A percentile compares a stretch with the other conserved stretches of the same genome.
phyloP scores from a whole-genome alignment of 2,888 invertebrate genomes.

The Tetragnatha montana region DNA sequence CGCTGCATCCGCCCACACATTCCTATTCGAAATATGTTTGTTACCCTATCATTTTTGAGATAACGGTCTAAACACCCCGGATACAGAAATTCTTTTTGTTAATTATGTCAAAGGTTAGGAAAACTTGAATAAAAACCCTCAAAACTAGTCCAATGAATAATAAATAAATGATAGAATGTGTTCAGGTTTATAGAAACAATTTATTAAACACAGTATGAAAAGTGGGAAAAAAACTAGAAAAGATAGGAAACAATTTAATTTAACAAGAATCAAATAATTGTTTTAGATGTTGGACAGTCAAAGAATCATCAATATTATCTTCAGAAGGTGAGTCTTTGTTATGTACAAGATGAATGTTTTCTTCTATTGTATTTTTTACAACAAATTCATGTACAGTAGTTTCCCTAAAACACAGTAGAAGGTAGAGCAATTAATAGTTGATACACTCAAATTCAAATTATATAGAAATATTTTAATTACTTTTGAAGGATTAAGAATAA shows the following conservation, averaged over 20 bases:
- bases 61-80: too few species aligned
- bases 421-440: not conserved
- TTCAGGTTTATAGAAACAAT: not conserved
- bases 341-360: constrained; percentile 22
- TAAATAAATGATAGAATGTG: not conserved
- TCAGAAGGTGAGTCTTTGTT: not conserved
- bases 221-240: not conserved
- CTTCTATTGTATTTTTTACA: constrained; percentile 22
- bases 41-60: too few species aligned
- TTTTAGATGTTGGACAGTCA: constrained; percentile 12
- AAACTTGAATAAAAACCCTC: too few species aligned
- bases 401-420: constrained; percentile 2
- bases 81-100: too few species aligned
- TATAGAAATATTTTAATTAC: not conserved
- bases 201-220: not conserved
- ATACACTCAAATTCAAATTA: not conserved
- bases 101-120: too few species aligned
- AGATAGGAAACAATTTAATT: too few species aligned
- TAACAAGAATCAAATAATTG: not conserved
- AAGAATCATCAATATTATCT: not conserved
- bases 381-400: constrained; percentile 27
- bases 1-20: too few species aligned
- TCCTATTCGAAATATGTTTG: too few species aligned
- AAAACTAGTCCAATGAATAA: not conserved
- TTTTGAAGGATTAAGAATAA: not conserved